Conservation (phyloP, 1,140 invertebrate genomes). For the Drosophila tani region DNA sequence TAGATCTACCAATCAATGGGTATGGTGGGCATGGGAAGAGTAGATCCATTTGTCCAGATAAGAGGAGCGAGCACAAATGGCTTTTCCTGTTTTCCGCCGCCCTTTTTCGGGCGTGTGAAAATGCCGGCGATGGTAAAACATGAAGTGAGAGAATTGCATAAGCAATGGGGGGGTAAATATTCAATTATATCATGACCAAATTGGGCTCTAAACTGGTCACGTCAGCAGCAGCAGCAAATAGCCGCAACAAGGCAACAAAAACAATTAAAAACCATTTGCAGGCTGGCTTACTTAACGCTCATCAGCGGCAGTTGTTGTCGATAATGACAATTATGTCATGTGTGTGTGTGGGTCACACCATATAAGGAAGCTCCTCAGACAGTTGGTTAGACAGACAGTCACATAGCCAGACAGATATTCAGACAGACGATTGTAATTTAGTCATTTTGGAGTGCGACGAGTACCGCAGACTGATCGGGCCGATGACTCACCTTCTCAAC, state of each 20-base stretch:
- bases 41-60: constrained; percentile 28
- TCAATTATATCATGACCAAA: constrained; percentile 49
- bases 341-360: constrained; percentile 23
- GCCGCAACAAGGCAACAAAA: constrained; percentile 2
- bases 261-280: constrained; percentile 57
- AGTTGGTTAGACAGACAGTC: constrained; percentile 6
- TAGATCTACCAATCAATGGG: constrained; percentile 49
- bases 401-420: constrained; percentile 19
- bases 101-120: constrained; percentile 69
- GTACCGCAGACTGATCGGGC: constrained; percentile 9
- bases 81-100: constrained; percentile 26
- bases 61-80: constrained; percentile 13
- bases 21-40: constrained; percentile 17
- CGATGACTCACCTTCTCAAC: constrained; percentile 21
- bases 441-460: constrained; percentile 11
- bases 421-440: constrained; percentile 26
- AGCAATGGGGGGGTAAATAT: constrained; percentile 47
- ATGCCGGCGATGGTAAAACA: constrained; percentile 40
- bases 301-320: constrained; percentile 48
- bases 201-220: constrained; percentile 57
- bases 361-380: constrained; percentile 21
- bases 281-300: constrained; percentile 57
- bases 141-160: constrained; percentile 69
- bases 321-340: constrained; percentile 65
- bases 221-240: constrained; percentile 25